A percentile compares a stretch with the other conserved stretches of the same genome.
These are phyloP conservation scores for Lycodopsis pacificus DNA, from an alignment of 2,797 vertebrate species.

Conservation along the genomic window DNA sequence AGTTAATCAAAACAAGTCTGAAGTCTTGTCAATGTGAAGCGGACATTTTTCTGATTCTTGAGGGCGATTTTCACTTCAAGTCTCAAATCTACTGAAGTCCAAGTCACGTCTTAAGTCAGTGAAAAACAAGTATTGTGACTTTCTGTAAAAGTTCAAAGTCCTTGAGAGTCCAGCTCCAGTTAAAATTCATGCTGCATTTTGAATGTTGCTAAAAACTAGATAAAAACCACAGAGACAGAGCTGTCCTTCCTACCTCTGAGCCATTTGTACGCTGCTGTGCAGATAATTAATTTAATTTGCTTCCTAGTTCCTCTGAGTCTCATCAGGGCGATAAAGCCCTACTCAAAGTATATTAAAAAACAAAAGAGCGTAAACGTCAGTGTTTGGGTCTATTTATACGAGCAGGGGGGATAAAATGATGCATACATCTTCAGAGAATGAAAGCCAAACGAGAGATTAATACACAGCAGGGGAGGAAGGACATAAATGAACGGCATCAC, in stretches of 20 bases:
- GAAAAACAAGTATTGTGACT: too few relatives aligned
- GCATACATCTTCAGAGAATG: slow-evolving; percentile 23
- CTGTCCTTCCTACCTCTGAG: background rate
- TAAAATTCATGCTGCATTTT: background rate
- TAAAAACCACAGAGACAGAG: background rate
- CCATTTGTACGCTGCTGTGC: slow-evolving; percentile 23
- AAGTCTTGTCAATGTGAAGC: too few relatives aligned
- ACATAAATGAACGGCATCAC: slow-evolving; percentile 7
- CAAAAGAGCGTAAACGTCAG: slow-evolving; percentile 6
- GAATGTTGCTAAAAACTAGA: background rate
- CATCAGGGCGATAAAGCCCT: slow-evolving; percentile 17
- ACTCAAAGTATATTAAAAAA: slow-evolving; percentile 31
- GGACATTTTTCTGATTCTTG: too few relatives aligned
- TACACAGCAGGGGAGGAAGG: background rate
- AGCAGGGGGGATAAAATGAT: background rate
- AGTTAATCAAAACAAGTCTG: too few relatives aligned
- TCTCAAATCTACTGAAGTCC: too few relatives aligned
- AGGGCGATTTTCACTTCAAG: too few relatives aligned
- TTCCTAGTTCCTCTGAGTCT: slow-evolving; percentile 19
- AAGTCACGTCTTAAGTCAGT: too few relatives aligned
- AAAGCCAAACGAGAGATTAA: slow-evolving; percentile 40
- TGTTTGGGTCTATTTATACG: slow-evolving; percentile 35
- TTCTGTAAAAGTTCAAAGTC: background rate
- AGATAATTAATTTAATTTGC: slow-evolving; percentile 12
- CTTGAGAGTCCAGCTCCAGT: too few relatives aligned